Evolutionary conservation across 2,888 invertebrate genomes (phyloP).

Genomic region (Phyto melanocephala): DNA sequence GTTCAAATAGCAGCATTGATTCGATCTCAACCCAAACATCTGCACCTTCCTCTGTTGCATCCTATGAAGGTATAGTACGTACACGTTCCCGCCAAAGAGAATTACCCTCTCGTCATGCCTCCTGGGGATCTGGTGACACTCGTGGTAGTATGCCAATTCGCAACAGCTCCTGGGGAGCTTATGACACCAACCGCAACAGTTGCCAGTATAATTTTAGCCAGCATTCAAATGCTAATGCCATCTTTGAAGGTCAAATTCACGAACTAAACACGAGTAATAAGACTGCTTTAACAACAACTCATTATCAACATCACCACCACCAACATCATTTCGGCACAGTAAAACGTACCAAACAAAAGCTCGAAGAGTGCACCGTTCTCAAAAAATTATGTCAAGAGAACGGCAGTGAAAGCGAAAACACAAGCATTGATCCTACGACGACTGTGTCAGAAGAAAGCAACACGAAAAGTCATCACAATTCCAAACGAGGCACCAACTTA

Average conservation of each 20-base stretch:
- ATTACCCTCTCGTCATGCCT: slow-evolving; percentile 86
- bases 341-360: slow-evolving; percentile 84
- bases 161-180: slow-evolving; percentile 87
- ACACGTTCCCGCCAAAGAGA: slow-evolving; percentile 81
- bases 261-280: slow-evolving; percentile 74
- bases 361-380: slow-evolving; percentile 80
- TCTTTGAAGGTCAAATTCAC: slow-evolving; percentile 77
- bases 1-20: slow-evolving; percentile 70
- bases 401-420: slow-evolving; percentile 63
- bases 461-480: slow-evolving; percentile 15
- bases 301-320: slow-evolving; percentile 50
- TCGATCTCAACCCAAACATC: slow-evolving; percentile 64
- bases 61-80: slow-evolving; percentile 87
- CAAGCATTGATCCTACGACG: slow-evolving; percentile 52
- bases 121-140: slow-evolving; percentile 88
- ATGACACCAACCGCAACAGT: slow-evolving; percentile 80
- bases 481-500: slow-evolving; percentile 70
- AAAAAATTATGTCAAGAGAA: slow-evolving; percentile 76
- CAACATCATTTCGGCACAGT: slow-evolving; percentile 81
- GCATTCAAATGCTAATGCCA: slow-evolving; percentile 71
- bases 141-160: slow-evolving; percentile 83
- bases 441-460: slow-evolving; percentile 36
- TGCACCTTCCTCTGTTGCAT: slow-evolving; percentile 69
- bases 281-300: slow-evolving; percentile 65
- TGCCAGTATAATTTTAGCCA: slow-evolving; percentile 67